Evolutionary conservation across 1,140 invertebrate genomes (phyloP).

Genomic region (Uloborus diversus): DNA sequence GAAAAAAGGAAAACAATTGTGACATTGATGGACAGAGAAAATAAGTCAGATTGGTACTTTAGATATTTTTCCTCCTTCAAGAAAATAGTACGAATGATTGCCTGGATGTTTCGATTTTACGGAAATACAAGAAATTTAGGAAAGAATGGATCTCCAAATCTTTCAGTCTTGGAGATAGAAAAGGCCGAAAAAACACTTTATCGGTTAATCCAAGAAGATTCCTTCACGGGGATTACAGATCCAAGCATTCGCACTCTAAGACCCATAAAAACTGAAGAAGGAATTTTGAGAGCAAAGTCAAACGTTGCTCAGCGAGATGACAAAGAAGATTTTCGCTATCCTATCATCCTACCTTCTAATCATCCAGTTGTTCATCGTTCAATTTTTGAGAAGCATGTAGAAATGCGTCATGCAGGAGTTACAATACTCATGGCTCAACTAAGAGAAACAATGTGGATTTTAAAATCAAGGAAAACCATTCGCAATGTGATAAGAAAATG

Average conservation of each 20-base stretch:
- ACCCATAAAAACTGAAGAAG: background rate
- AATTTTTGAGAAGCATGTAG: background rate
- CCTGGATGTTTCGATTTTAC: background rate
- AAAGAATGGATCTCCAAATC: background rate
- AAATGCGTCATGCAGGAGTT: background rate
- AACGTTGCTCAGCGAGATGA: background rate
- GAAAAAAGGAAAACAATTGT: no score
- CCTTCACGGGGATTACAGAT: background rate
- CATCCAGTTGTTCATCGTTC: background rate
- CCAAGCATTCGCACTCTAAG: background rate
- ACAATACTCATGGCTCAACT: background rate
- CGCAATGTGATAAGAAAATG: background rate
- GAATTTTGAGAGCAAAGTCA: background rate
- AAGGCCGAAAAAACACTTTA: background rate
- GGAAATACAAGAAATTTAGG: background rate
- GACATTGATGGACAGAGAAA: no score
- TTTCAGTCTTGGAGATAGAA: background rate
- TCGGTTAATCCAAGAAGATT: background rate
- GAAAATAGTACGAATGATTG: background rate
- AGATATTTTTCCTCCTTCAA: no score
- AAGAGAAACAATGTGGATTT: background rate
- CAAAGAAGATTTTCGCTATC: background rate
- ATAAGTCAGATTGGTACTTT: no score
- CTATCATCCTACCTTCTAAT: background rate
- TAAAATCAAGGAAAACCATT: conserved; percentile 3